Conservation (phyloP, 2,797 vertebrate species). For the Lepus oiostolus region DNA sequence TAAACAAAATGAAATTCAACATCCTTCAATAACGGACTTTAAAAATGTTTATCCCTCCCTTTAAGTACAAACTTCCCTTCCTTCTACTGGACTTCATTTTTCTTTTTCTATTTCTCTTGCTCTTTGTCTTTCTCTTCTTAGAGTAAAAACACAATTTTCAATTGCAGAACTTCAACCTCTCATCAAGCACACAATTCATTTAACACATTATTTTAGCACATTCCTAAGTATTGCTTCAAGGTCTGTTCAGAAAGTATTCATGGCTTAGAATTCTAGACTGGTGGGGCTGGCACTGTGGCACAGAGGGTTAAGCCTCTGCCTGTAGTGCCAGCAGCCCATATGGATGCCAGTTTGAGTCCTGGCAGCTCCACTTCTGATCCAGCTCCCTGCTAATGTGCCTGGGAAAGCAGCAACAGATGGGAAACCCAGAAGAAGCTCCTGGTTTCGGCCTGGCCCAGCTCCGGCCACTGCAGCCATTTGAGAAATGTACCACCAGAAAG, state of each 20-base stretch:
- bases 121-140: background rate
- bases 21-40: background rate
- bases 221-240: background rate
- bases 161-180: slow-evolving; percentile 1
- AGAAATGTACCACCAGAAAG: too few species aligned
- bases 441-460: too few species aligned
- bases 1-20: slow-evolving; percentile 57
- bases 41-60: background rate
- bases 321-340: too few species aligned
- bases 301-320: too few species aligned
- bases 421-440: too few species aligned
- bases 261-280: slow-evolving; percentile 24
- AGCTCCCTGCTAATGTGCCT: too few species aligned
- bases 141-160: slow-evolving; percentile 47
- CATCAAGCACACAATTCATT: slow-evolving; percentile 19
- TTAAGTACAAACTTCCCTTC: slow-evolving; percentile 56
- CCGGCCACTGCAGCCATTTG: too few species aligned
- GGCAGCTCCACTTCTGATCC: too few species aligned
- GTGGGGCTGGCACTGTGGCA: too few species aligned
- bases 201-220: slow-evolving; percentile 23
- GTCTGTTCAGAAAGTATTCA: slow-evolving; percentile 41
- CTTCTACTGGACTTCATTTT: background rate
- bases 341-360: too few species aligned
- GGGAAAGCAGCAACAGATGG: too few species aligned
- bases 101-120: background rate